Conservation (phyloP, 2,888 invertebrate genomes). For the Bimastos eiseni region DNA sequence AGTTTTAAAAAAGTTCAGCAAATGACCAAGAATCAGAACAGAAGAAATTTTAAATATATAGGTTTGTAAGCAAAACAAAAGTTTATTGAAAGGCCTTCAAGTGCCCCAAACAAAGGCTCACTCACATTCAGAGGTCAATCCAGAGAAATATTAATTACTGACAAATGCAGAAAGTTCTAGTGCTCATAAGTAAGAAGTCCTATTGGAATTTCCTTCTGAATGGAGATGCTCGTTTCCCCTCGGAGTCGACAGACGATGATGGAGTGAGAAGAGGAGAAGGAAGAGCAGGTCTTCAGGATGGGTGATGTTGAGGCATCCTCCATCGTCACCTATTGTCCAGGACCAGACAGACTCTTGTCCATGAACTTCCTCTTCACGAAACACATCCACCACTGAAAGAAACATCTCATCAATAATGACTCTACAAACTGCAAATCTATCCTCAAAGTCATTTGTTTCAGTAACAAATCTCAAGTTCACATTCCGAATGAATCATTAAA, state of each 20-base stretch:
- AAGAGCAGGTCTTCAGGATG: background rate
- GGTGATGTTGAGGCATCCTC: too few relatives aligned
- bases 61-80: background rate
- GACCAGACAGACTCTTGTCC: slow-evolving; percentile 93
- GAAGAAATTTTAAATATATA: background rate
- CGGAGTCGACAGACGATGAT: background rate
- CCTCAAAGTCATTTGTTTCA: too few relatives aligned
- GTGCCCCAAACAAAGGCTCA: too few relatives aligned
- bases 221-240: background rate
- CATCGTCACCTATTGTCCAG: slow-evolving; percentile 66
- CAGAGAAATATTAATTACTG: background rate
- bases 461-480: too few relatives aligned
- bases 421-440: too few relatives aligned
- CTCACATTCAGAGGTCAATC: background rate
- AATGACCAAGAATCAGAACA: background rate
- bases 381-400: slow-evolving; percentile 88
- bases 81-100: background rate
- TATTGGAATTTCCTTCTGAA: background rate
- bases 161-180: background rate
- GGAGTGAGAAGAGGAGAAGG: background rate
- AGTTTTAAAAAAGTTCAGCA: background rate
- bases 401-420: too few relatives aligned
- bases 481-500: too few relatives aligned
- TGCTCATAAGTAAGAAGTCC: background rate
- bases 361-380: slow-evolving; percentile 99